These are phyloP conservation scores for Diaprepes abbreviatus DNA, from an alignment of 2,888 invertebrate species.

Conservation along the genomic window DNA sequence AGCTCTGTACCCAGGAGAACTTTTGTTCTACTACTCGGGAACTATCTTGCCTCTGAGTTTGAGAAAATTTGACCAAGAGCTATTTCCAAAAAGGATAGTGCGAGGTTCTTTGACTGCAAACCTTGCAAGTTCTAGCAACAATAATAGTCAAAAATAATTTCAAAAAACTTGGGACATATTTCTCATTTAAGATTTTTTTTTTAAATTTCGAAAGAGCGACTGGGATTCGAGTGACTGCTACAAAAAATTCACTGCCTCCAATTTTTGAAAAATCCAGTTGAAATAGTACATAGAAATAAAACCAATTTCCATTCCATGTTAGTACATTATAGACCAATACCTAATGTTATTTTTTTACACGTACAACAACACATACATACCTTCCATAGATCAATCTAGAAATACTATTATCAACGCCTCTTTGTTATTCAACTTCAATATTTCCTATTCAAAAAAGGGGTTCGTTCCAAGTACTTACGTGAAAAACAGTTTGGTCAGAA, in stretches of 20 bases:
- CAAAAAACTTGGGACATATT: not conserved
- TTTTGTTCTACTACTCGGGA: too few species aligned
- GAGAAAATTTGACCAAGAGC: too few species aligned
- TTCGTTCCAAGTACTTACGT: too few species aligned
- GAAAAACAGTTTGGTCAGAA: too few species aligned
- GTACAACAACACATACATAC: not conserved
- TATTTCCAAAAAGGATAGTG: too few species aligned
- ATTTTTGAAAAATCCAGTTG: not conserved
- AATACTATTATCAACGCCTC: not conserved
- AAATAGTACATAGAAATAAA: not conserved
- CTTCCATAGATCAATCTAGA: not conserved
- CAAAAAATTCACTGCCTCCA: slow-evolving; percentile 13
- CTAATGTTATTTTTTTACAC: not conserved
- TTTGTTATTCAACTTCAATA: not conserved
- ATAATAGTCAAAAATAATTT: not conserved
- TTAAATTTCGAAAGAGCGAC: not conserved
- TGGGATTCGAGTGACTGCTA: not conserved
- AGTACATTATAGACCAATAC: not conserved
- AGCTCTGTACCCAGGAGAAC: too few species aligned
- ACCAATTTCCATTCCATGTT: slow-evolving; percentile 10
- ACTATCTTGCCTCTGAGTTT: too few species aligned
- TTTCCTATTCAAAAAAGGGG: not conserved
- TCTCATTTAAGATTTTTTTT: not conserved
- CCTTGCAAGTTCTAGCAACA: not conserved
- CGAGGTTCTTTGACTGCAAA: too few species aligned